A percentile compares a stretch with the other conserved stretches of the same genome.
phyloP scores from a whole-genome alignment of 2,113 vertebrate genomes.

The Indicator maculatus region DNA sequence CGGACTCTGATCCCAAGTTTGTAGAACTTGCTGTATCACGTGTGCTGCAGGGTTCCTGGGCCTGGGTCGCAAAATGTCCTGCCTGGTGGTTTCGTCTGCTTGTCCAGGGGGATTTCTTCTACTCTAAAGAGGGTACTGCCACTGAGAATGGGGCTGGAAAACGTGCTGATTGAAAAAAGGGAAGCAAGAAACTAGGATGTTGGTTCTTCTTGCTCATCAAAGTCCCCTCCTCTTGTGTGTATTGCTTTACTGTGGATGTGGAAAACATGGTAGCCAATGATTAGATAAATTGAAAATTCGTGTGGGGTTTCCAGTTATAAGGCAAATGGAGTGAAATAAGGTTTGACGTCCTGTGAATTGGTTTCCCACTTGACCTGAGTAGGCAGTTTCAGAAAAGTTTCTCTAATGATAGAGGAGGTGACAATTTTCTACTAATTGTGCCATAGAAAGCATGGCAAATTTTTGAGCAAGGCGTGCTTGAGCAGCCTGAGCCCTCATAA shows the following conservation, averaged over 20 bases:
- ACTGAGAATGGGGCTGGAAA: neutral
- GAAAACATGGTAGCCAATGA: neutral
- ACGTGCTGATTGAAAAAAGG: neutral
- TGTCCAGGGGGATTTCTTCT: neutral
- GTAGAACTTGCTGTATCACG: neutral
- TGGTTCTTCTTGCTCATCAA: neutral
- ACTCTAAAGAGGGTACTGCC: neutral
- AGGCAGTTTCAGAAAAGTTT: neutral
- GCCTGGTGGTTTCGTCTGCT: neutral
- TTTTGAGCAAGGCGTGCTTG: neutral
- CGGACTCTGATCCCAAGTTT: neutral
- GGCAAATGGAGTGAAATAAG: neutral
- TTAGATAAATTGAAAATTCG: neutral
- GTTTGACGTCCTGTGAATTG: neutral
- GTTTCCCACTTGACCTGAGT: neutral
- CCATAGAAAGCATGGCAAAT: neutral
- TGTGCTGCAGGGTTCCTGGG: neutral
- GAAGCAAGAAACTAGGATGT: neutral
- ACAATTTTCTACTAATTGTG: neutral
- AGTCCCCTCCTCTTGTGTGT: neutral
- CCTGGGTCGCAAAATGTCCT: neutral
- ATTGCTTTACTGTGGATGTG: neutral
- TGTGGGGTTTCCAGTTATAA: neutral
- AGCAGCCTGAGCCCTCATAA: neutral
- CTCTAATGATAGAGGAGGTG: neutral